Percentiles rank a stretch among this genome's conserved stretches.
Evolutionary conservation across 2,888 invertebrate species (phyloP).

Genomic region (Ischnus inquisitorius): DNA sequence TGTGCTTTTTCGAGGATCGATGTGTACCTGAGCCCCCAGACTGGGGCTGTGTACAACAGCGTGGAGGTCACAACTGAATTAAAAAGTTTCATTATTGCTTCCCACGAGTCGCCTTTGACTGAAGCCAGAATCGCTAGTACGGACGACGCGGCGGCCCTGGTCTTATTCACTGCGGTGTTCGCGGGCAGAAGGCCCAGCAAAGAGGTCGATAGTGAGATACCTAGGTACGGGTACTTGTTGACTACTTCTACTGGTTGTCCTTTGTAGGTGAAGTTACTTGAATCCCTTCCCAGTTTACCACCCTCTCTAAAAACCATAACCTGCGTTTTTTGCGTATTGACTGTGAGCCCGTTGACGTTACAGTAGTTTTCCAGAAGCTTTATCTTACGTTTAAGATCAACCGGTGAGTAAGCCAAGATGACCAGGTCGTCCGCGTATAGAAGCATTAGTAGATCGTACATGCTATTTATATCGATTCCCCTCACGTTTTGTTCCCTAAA

Average conservation of each 20-base stretch:
- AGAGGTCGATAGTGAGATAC: not conserved
- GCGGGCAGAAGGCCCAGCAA: conserved; percentile 6
- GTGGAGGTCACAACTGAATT: conserved; percentile 3
- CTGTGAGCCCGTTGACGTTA: conserved; percentile 52
- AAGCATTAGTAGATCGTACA: conserved; percentile 42
- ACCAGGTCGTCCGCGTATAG: conserved; percentile 69
- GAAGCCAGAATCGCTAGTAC: not conserved
- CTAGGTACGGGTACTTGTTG: conserved; percentile 13
- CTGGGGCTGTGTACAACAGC: not conserved
- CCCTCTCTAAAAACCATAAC: conserved; percentile 61
- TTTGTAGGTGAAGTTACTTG: not conserved
- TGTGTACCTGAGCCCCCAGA: not conserved
- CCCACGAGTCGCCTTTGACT: not conserved
- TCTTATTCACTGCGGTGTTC: conserved; percentile 14
- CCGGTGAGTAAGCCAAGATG: conserved; percentile 45
- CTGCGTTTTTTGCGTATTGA: conserved; percentile 71
- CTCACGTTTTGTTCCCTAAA: conserved; percentile 36
- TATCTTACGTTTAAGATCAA: conserved; percentile 59
- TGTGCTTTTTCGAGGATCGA: not conserved
- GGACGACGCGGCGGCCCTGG: not conserved
- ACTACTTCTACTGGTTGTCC: not conserved
- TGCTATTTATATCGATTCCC: conserved; percentile 51
- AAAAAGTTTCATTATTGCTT: conserved; percentile 18
- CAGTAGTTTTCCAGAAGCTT: conserved; percentile 58
- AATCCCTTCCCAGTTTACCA: conserved; percentile 3